These are phyloP conservation scores for Limenitis camilla DNA, from an alignment of 2,888 invertebrate species.

Conservation along the genomic window DNA sequence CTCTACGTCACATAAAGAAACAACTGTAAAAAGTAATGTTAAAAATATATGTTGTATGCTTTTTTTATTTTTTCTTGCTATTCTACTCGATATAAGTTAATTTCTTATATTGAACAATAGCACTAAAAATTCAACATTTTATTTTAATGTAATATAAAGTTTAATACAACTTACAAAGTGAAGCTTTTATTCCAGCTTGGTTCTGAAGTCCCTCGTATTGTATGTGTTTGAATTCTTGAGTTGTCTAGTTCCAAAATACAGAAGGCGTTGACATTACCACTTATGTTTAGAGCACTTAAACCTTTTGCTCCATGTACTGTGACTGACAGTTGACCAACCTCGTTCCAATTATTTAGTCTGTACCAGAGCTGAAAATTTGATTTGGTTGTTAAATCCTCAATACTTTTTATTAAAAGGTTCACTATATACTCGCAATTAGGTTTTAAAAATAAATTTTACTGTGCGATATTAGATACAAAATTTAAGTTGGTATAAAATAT, in stretches of 20 bases:
- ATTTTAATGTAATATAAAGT: too few species aligned
- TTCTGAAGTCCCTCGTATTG: constrained; percentile 47
- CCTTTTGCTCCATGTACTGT: constrained; percentile 58
- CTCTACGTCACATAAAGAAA: too few species aligned
- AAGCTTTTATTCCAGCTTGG: constrained; percentile 62
- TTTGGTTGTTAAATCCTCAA: neutral
- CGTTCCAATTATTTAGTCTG: constrained; percentile 48
- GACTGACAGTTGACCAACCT: constrained; percentile 59
- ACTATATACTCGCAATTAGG: too few species aligned
- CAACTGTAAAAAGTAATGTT: too few species aligned
- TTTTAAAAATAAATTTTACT: too few species aligned
- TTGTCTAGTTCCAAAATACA: constrained; percentile 64
- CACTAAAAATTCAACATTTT: neutral
- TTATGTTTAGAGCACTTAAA: constrained; percentile 46
- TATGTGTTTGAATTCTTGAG: constrained; percentile 60
- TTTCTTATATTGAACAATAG: neutral
- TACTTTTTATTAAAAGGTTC: neutral
- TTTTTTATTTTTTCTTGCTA: too few species aligned
- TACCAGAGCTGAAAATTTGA: constrained; percentile 51
- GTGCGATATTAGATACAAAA: too few species aligned
- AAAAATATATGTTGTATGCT: too few species aligned
- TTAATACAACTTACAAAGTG: constrained; percentile 50
- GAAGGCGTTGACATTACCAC: constrained; percentile 56
- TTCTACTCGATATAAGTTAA: too few species aligned
- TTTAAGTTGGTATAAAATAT: too few species aligned